Conservation (phyloP, 1,140 invertebrate species). For the Propsilocerus akamusi region DNA sequence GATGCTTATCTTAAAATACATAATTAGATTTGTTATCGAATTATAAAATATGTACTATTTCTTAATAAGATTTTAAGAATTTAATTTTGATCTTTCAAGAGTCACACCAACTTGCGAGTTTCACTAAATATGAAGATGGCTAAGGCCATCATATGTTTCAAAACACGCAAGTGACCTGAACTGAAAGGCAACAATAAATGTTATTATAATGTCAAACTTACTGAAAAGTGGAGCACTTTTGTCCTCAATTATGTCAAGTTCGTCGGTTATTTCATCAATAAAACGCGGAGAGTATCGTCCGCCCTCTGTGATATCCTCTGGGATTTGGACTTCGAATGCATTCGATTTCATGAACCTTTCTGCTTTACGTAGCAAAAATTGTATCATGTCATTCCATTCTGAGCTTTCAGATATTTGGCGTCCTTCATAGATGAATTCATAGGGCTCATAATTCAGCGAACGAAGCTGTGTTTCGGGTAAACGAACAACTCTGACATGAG, state of each 20-base stretch:
- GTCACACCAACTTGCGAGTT: too few relatives aligned
- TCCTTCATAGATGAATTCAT: constrained; percentile 42
- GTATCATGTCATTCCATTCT: constrained; percentile 59
- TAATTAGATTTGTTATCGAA: background rate
- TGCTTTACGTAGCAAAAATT: constrained; percentile 48
- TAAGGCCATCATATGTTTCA: too few relatives aligned
- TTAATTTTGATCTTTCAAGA: background rate
- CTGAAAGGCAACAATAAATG: background rate
- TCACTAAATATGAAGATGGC: too few relatives aligned
- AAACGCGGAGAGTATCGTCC: constrained; percentile 56
- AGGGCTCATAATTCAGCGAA: constrained; percentile 39
- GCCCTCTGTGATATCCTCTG: constrained; percentile 44
- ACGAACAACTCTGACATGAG: constrained; percentile 45
- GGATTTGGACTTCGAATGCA: constrained; percentile 48
- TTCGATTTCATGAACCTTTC: constrained; percentile 58
- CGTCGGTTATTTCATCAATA: constrained; percentile 61
- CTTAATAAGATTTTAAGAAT: too few relatives aligned
- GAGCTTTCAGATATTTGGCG: constrained; percentile 39
- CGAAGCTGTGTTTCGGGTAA: constrained; percentile 41
- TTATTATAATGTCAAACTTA: constrained; percentile 27
- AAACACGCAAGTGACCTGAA: background rate
- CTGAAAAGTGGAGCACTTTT: constrained; percentile 59
- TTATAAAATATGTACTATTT: background rate
- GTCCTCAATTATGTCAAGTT: constrained; percentile 59
- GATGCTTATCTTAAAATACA: constrained; percentile 42